Evolutionary conservation across 2,888 invertebrate species (phyloP).

Genomic region (Rhogogaster chlorosoma): DNA sequence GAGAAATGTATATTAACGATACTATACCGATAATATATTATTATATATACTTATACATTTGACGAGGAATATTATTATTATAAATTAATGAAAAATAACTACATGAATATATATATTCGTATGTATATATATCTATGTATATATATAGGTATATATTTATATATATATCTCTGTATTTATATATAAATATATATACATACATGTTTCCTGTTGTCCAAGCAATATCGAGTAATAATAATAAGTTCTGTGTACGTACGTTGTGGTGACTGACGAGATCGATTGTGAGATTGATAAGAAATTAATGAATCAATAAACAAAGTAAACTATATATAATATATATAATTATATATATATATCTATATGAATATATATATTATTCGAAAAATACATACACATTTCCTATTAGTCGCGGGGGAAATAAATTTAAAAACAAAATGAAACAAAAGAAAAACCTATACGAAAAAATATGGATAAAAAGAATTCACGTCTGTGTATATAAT

Average conservation of each 20-base stretch:
- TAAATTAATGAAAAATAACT: conserved; percentile 21
- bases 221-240: conserved; percentile 64
- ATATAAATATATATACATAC: conserved; percentile 22
- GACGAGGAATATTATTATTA: conserved; percentile 31
- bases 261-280: conserved; percentile 22
- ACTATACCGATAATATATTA: background rate
- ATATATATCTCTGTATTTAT: conserved; percentile 5
- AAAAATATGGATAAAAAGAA: too few relatives aligned
- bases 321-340: background rate
- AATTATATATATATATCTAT: background rate
- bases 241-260: conserved; percentile 25
- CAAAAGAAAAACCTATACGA: too few relatives aligned
- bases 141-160: background rate
- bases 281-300: background rate
- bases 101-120: conserved; percentile 1
- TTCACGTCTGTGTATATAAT: background rate
- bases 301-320: background rate
- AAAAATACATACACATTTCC: background rate
- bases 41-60: background rate
- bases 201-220: conserved; percentile 57
- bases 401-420: too few relatives aligned
- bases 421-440: too few relatives aligned
- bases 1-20: conserved; percentile 4
- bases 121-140: background rate
- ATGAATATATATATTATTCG: background rate